Conservation (phyloP, 2,888 invertebrate genomes). For the Apamea epomidion region DNA sequence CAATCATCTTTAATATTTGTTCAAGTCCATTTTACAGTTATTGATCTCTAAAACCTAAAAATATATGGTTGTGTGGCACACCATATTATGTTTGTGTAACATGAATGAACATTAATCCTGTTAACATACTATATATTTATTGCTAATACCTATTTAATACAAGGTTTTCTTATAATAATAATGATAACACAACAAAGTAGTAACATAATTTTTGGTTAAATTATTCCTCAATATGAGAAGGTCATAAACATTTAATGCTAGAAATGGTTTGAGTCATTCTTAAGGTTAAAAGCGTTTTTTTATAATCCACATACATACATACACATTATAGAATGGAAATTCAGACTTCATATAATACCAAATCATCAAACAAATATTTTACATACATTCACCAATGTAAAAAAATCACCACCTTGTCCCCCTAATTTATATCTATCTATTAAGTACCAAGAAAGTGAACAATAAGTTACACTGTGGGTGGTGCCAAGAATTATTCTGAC, state of each 20-base stretch:
- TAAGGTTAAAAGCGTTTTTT: constrained; percentile 2
- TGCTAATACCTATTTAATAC: constrained; percentile 32
- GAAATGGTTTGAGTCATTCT: constrained; percentile 8
- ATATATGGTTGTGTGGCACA: neutral
- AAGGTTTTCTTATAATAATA: constrained; percentile 35
- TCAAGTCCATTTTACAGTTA: constrained; percentile 12
- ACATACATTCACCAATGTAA: constrained; percentile 27
- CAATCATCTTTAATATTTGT: constrained; percentile 16
- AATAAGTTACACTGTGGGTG: constrained; percentile 45
- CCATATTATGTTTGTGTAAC: neutral
- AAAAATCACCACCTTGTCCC: constrained; percentile 16
- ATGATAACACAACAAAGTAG: constrained; percentile 32
- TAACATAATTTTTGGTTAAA: constrained; percentile 64
- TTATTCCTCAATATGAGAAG: constrained; percentile 66
- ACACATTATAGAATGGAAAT: constrained; percentile 16
- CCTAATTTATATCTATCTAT: constrained; percentile 35
- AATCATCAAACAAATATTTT: constrained; percentile 29
- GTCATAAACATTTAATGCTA: constrained; percentile 46
- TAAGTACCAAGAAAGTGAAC: constrained; percentile 62
- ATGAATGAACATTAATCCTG: constrained; percentile 32
- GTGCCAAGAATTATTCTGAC: constrained; percentile 48
- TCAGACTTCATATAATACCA: constrained; percentile 25
- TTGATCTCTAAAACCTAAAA: neutral
- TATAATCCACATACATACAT: constrained; percentile 10
- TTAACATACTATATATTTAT: constrained; percentile 11